Percentiles rank a stretch among this genome's conserved stretches.
Evolutionary conservation across 1,140 invertebrate species (phyloP).

Genomic region (Euschistus heros): DNA sequence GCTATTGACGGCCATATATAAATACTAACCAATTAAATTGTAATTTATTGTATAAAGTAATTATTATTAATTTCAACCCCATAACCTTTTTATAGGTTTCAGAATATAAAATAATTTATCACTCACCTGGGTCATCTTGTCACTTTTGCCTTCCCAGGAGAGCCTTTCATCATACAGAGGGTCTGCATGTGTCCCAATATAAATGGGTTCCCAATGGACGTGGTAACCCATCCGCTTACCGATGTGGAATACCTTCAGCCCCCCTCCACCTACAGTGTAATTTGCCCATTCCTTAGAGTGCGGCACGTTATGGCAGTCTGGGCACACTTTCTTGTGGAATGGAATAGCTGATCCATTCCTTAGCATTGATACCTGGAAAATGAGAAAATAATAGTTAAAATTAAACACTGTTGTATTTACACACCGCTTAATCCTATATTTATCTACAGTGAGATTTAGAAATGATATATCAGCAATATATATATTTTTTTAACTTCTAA

Average conservation of each 20-base stretch:
- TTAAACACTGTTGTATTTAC: too few species aligned
- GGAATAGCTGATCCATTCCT: conserved; percentile 67
- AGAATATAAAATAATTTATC: background rate
- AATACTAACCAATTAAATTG: too few species aligned
- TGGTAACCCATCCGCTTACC: conserved; percentile 69
- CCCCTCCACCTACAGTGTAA: conserved; percentile 52
- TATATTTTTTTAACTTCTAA: too few species aligned
- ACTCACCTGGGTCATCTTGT: conserved; percentile 86
- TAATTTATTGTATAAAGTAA: too few species aligned
- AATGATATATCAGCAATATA: too few species aligned
- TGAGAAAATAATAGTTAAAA: background rate
- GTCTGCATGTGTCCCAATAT: conserved; percentile 74
- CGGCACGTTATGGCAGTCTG: conserved; percentile 79
- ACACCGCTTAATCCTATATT: too few species aligned
- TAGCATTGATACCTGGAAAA: conserved; percentile 53
- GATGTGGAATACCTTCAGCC: conserved; percentile 68
- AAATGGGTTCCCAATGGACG: conserved; percentile 83
- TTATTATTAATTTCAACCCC: too few species aligned
- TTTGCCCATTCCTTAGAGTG: conserved; percentile 69
- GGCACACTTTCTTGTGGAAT: conserved; percentile 82
- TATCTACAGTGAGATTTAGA: too few species aligned
- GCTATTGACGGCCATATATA: too few species aligned
- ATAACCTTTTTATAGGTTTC: too few species aligned
- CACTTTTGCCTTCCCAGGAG: conserved; percentile 81
- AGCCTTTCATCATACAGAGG: conserved; percentile 80